Evolutionary conservation across 1,140 invertebrate genomes (phyloP).

Genomic region (Magallana ariakensis): DNA sequence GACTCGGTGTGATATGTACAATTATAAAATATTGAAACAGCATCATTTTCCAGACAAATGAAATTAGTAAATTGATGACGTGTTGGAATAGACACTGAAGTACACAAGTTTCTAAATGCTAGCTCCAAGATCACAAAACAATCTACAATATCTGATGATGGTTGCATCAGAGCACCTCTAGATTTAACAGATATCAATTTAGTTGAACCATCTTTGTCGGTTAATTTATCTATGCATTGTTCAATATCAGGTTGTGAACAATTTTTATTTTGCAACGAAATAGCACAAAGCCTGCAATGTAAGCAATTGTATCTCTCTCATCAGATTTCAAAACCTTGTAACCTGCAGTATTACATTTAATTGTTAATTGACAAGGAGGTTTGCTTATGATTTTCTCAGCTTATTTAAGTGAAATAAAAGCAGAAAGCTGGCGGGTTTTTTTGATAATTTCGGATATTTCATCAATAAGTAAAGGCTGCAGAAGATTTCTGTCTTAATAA

Average conservation of each 20-base stretch:
- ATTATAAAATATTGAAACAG: not conserved
- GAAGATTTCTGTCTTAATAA: not conserved
- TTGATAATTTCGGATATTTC: not conserved
- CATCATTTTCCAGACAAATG: not conserved
- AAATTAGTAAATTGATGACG: not conserved
- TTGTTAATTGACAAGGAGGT: not conserved
- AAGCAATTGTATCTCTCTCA: not conserved
- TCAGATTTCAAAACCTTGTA: not conserved
- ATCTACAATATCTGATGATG: not conserved
- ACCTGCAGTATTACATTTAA: not conserved
- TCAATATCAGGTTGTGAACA: not conserved
- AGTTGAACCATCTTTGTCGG: too few relatives aligned
- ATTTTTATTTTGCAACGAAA: not conserved
- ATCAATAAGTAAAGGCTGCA: not conserved
- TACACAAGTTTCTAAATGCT: not conserved
- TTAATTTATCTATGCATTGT: not conserved
- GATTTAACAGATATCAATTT: slow-evolving; percentile 3
- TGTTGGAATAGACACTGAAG: not conserved
- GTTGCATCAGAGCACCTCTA: slow-evolving; percentile 3
- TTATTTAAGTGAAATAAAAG: not conserved
- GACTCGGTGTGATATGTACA: not conserved
- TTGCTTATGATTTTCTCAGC: not conserved
- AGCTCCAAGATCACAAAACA: not conserved
- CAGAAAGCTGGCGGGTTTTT: not conserved
- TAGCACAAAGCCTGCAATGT: slow-evolving; percentile 33